Evolutionary conservation across 2,797 vertebrate genomes (phyloP), one percentile per base, ranked within the genome.

Genomic region (Chelonia mydas): DNA sequence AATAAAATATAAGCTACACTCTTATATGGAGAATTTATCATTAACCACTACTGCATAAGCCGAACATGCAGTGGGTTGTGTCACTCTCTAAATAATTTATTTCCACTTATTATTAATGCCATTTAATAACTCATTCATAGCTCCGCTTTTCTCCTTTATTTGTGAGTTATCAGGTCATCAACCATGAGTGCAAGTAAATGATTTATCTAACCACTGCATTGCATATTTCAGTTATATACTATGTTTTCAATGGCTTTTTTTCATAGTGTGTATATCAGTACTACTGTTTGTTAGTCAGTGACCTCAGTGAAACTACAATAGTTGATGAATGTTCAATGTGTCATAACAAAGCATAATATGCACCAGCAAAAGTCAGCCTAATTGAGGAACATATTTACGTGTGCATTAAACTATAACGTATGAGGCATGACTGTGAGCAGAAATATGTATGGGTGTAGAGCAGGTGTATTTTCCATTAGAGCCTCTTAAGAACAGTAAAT

Each of bases 151-250:
- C 93, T 90, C 77, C 37, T 47, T 97, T 97, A 97, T 90, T 97
- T 33, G 0, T 57, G 84, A 96, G 96, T 97, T 96, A 96, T 96
- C 94, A 95, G 94, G 96, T 94, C 94, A 95, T 96, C 94, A 97
- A 93, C 93, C 94, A 91, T 89, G 92, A 86, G 93, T 95, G 88
- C 90, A 96, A 98, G 95, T 88, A 95, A 96, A 96, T 97, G 91
- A 94, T 96, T 98, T 95, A 95, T 83, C 33, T 93, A 92, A 77
- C 92, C 84, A 96, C 93, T 84, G 88, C 95, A 95, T 97, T 97
- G 93, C 95, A 55, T 85, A 88, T 95, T 98, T 88, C 55, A 49
- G 53, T 13, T 68, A 10, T 31, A 49, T 31, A 77, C 41, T 77
- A 77, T 77, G 81, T 90, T 86, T 77, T 54, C 33, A 50, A 45